Percentiles rank a stretch among this genome's conserved stretches.
Conservation (phyloP, 2,113 vertebrate genomes). For the Ictalurus furcatus region DNA sequence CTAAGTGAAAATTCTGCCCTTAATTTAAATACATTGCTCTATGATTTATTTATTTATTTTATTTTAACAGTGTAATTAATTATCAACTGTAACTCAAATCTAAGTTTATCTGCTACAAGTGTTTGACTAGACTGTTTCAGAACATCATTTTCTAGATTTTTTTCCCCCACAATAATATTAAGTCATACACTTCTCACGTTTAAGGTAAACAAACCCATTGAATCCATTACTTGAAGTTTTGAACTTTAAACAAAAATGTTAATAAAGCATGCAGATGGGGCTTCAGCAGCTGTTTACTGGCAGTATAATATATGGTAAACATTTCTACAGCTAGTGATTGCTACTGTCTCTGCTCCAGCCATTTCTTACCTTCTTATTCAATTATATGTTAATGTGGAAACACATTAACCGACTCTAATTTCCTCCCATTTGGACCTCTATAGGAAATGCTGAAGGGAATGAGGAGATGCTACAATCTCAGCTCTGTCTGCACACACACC, state of each 20-base stretch:
- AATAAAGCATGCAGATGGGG: background rate
- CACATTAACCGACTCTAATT: background rate
- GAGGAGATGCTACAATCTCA: background rate
- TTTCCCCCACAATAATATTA: too few species aligned
- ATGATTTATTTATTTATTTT: too few species aligned
- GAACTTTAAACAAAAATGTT: background rate
- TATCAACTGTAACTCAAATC: background rate
- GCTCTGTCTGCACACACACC: background rate
- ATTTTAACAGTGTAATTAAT: background rate
- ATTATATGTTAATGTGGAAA: background rate
- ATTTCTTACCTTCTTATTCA: background rate
- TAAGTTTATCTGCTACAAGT: too few species aligned
- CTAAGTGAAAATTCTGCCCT: too few species aligned
- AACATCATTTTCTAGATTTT: too few species aligned
- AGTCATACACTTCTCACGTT: too few species aligned
- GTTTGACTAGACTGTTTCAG: too few species aligned
- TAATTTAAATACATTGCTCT: too few species aligned
- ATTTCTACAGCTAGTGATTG: background rate
- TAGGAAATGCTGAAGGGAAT: background rate
- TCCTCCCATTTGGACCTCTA: background rate
- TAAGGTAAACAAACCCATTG: too few species aligned
- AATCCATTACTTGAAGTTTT: too few species aligned
- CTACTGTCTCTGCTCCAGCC: background rate
- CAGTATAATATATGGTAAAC: background rate
- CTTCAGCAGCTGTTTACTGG: background rate